Evolutionary conservation across 2,888 invertebrate species (phyloP), one percentile per base, ranked within the genome.

Genomic region (Bombylius discolor): DNA sequence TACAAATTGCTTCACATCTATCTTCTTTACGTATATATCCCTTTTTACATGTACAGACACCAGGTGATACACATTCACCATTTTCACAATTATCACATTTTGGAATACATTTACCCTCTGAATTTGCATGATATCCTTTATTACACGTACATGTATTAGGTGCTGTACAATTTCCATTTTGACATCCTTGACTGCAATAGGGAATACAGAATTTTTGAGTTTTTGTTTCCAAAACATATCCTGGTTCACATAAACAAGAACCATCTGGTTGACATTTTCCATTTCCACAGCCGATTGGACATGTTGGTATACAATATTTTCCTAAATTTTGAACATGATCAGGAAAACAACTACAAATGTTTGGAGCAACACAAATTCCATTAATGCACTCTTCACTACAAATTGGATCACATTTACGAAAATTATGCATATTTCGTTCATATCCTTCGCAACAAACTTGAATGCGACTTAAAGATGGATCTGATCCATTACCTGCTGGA

Each of bases 361-460:
- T 77, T 3, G 59, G 76, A 69, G 69, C 85, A 79, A 79, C 74
- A 66, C 88, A 88, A 5, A 61, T 63, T 4, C 78, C 78, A 63
- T 81, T 79, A 1, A 71, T 64, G 52, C 80, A 80, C 9, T 72
- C 71, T 11, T 74, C 70, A 0, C 47, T 60, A 58, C 81, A 80
- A 31, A 72, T 61, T 0, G 78, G 77, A 52, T 68, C 67, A 58
- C 78, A 78, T 56, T 66, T 75, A 5, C 75, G 76, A 63, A 63
- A 74, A 66, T 76, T 76, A 67, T 79, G 79, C 7, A 76, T 73
- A 68, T 83, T 81, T 12, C 81, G 78, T 58, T 77, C 75, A 70
- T 83, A 88, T 14, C 87, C 88, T 0, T 80, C 78, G 66, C 89
- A 89, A 67, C 89, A 89, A 33, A 82, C 77, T 60, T 82, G 77